phyloP scores from a whole-genome alignment of 2,888 invertebrate genomes.

The Drosophila macrothrix region DNA sequence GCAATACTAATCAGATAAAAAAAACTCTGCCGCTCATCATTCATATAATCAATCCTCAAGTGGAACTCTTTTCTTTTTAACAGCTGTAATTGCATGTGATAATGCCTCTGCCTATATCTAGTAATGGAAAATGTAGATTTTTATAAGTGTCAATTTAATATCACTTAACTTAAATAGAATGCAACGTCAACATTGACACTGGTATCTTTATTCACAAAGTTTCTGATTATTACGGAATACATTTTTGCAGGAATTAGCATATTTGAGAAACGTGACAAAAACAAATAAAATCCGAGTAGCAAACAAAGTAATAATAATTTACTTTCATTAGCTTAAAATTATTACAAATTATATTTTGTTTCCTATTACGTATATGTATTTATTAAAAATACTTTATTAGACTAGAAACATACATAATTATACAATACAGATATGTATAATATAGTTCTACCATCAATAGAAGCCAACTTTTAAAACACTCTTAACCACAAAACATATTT shows the following conservation, averaged over 20 bases:
- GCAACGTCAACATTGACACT: too few species aligned
- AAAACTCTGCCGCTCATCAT: too few species aligned
- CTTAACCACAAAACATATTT: conserved; percentile 5
- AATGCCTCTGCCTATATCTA: too few species aligned
- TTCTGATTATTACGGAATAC: background rate
- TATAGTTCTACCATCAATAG: background rate
- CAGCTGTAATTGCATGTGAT: too few species aligned
- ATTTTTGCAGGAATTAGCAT: background rate
- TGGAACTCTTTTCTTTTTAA: too few species aligned
- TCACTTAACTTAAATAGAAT: too few species aligned
- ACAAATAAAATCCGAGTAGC: background rate
- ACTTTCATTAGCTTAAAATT: background rate
- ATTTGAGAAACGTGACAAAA: background rate
- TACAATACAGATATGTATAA: background rate
- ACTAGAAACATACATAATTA: background rate
- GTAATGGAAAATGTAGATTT: too few species aligned
- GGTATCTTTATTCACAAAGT: background rate
- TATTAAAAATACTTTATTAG: background rate
- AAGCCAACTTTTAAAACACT: background rate
- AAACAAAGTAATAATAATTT: background rate
- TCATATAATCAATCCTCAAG: too few species aligned
- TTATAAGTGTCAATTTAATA: too few species aligned
- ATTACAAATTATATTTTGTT: background rate
- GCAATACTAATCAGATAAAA: background rate
- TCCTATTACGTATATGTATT: background rate